A percentile compares a stretch with the other conserved stretches of the same genome.
Conservation (phyloP, 1,140 invertebrate species). For the Hyposmocoma kahamanoa region DNA sequence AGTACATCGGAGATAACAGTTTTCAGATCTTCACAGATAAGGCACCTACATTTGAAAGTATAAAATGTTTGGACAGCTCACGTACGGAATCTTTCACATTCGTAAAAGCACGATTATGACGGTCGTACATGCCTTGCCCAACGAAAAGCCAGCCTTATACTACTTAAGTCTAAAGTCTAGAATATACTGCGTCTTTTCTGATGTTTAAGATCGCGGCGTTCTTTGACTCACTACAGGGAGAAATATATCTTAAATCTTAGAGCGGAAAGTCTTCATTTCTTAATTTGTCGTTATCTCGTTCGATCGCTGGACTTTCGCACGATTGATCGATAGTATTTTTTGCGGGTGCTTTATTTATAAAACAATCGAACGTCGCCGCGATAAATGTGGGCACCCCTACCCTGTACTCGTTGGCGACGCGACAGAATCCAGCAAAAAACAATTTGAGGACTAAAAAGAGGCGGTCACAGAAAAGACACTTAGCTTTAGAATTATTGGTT, state of each 20-base stretch:
- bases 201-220: slow-evolving; percentile 26
- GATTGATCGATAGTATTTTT: slow-evolving; percentile 74
- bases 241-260: slow-evolving; percentile 37
- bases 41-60: slow-evolving; percentile 66
- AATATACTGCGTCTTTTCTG: slow-evolving; percentile 12
- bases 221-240: slow-evolving; percentile 21
- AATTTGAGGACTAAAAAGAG: neutral
- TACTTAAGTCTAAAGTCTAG: too few relatives aligned
- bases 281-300: slow-evolving; percentile 35
- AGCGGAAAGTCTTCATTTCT: slow-evolving; percentile 28
- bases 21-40: slow-evolving; percentile 68
- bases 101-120: slow-evolving; percentile 57
- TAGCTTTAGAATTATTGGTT: neutral
- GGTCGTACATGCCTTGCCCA: too few relatives aligned
- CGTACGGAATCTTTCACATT: slow-evolving; percentile 69
- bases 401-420: slow-evolving; percentile 32
- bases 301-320: slow-evolving; percentile 65
- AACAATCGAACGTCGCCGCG: slow-evolving; percentile 66
- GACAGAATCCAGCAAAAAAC: slow-evolving; percentile 6
- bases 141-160: too few relatives aligned
- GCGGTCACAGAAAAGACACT: neutral
- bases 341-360: slow-evolving; percentile 68
- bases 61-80: slow-evolving; percentile 71
- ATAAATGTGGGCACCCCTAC: slow-evolving; percentile 60
- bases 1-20: slow-evolving; percentile 53